Percentiles rank a stretch among this genome's conserved stretches.
Conservation (phyloP, 2,888 invertebrate genomes). For the Thecocarcelia acutangulata region DNA sequence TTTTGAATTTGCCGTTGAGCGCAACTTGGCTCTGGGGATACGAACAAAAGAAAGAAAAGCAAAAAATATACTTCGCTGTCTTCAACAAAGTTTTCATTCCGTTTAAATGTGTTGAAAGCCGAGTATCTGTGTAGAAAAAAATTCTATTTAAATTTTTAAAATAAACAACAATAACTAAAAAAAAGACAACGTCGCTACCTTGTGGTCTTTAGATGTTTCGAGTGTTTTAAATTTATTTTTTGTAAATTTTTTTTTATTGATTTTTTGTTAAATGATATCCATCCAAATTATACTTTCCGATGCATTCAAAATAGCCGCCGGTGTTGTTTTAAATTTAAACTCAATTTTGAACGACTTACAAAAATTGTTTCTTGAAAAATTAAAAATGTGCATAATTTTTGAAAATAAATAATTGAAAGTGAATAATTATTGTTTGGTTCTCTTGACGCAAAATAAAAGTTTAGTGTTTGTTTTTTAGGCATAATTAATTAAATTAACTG, state of each 20-base stretch:
- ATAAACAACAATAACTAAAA: conserved; percentile 20
- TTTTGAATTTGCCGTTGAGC: conserved; percentile 76
- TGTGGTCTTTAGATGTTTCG: conserved; percentile 23
- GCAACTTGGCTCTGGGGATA: conserved; percentile 65
- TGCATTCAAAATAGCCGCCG: conserved; percentile 39
- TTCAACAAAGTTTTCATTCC: conserved; percentile 44
- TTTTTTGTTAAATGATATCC: conserved; percentile 16
- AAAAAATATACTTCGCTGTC: conserved; percentile 32
- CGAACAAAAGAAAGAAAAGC: conserved; percentile 40
- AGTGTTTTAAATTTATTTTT: conserved; percentile 26
- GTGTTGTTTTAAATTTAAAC: conserved; percentile 28
- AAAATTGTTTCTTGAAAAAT: conserved; percentile 31
- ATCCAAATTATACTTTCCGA: background rate
- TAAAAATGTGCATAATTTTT: conserved; percentile 56
- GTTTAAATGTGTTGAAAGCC: conserved; percentile 29
- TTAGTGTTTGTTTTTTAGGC: conserved; percentile 15
- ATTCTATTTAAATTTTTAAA: conserved; percentile 15
- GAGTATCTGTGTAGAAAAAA: conserved; percentile 32
- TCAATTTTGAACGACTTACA: background rate
- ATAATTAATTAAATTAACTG: conserved; percentile 35
- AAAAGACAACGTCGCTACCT: conserved; percentile 3
- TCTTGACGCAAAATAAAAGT: conserved; percentile 1
- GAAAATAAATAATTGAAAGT: conserved; percentile 43
- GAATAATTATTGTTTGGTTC: background rate
- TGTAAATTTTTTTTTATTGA: conserved; percentile 21